Evolutionary conservation across 1,140 invertebrate genomes (phyloP).

Genomic region (Bombus waltoni): DNA sequence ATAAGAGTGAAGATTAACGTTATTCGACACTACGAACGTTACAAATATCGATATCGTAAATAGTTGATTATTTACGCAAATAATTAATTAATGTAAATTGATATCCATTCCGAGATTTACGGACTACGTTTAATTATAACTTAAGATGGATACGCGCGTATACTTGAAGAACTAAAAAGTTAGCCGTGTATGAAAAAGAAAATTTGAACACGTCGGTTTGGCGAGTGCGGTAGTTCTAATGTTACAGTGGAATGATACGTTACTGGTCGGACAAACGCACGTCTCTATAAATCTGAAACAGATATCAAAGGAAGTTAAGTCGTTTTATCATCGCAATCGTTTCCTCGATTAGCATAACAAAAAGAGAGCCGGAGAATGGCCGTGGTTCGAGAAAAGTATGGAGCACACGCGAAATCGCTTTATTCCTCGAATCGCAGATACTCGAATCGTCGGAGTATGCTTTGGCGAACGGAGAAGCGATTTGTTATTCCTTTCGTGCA

Average conservation of each 20-base stretch:
- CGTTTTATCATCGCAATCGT: not conserved
- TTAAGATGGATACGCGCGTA: no score
- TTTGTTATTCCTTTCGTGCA: not conserved
- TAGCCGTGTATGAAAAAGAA: not conserved
- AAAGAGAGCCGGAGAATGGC: not conserved
- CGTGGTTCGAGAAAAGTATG: not conserved
- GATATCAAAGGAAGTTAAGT: not conserved
- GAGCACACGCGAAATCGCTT: not conserved
- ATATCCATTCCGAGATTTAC: no score
- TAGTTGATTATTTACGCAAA: no score
- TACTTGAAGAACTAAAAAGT: no score
- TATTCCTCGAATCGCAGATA: not conserved
- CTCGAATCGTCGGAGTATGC: not conserved
- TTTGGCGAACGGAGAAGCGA: no score
- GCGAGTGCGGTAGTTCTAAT: no score
- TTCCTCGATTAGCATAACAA: not conserved
- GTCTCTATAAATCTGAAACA: not conserved
- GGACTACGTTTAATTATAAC: no score
- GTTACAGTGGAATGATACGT: not conserved
- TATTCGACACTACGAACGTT: no score
- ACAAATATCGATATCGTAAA: no score
- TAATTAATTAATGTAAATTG: no score
- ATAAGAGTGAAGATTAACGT: not conserved
- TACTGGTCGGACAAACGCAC: not conserved
- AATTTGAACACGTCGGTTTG: not conserved